Evolutionary conservation across 2,888 invertebrate genomes (phyloP).

Genomic region (Rhingia campestris): DNA sequence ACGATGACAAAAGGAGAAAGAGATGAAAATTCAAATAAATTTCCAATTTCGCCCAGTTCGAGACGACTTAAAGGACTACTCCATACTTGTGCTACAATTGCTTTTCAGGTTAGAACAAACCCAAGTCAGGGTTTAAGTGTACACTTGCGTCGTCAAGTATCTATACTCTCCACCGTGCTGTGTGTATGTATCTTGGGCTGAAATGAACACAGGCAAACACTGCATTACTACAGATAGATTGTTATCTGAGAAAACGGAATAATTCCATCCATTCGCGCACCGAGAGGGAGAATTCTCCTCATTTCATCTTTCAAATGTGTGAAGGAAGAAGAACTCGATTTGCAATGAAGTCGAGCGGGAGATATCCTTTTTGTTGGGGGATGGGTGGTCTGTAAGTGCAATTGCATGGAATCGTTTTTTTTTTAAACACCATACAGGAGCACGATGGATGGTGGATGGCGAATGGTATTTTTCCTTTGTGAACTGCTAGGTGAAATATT

Average conservation of each 20-base stretch:
- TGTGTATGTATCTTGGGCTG: not conserved
- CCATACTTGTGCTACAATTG: conserved; percentile 7
- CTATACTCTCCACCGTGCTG: not conserved
- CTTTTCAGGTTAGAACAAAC: conserved; percentile 24
- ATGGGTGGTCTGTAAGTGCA: conserved; percentile 9
- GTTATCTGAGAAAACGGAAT: conserved; percentile 56
- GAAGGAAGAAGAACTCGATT: conserved; percentile 58
- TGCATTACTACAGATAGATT: conserved; percentile 53
- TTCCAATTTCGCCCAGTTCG: conserved; percentile 7
- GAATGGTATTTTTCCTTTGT: conserved; percentile 15
- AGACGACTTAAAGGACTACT: conserved; percentile 12
- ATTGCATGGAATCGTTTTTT: conserved; percentile 41
- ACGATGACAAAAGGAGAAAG: not conserved
- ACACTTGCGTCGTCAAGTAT: not conserved
- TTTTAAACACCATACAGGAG: conserved; percentile 12
- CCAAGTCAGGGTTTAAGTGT: conserved; percentile 35
- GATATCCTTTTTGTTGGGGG: conserved; percentile 19
- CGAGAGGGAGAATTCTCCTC: conserved; percentile 26
- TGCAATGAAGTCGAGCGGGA: conserved; percentile 27
- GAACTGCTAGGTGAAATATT: conserved; percentile 61
- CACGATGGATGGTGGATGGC: no score
- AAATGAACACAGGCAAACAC: conserved; percentile 29
- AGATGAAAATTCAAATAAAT: conserved; percentile 35
- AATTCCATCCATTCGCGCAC: conserved; percentile 36
- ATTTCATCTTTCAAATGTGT: conserved; percentile 31